These are phyloP conservation scores for Pterois miles DNA, from an alignment of 2,797 vertebrate species.

Conservation along the genomic window DNA sequence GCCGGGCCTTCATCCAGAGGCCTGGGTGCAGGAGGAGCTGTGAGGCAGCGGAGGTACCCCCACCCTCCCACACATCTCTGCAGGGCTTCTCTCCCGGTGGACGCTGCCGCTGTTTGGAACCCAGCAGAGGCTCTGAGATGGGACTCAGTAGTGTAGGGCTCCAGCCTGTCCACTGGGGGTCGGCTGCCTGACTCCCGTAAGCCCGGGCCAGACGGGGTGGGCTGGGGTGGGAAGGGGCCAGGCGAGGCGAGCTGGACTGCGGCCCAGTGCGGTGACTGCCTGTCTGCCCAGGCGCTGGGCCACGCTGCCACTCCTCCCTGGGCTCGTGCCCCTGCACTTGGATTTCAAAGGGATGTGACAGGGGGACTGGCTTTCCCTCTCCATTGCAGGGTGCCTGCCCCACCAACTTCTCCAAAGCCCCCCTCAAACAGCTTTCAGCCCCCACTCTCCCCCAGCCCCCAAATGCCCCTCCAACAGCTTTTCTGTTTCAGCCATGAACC, in stretches of 20 bases:
- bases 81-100: conserved; percentile 42
- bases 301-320: conserved; percentile 84
- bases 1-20: conserved; percentile 75
- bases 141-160: conserved; percentile 66
- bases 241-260: conserved; percentile 80
- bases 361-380: conserved; percentile 76
- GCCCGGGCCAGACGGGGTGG: conserved; percentile 81
- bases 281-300: conserved; percentile 86
- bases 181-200: conserved; percentile 81
- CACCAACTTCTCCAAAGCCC: conserved; percentile 63
- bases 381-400: conserved; percentile 71
- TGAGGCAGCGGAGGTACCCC: conserved; percentile 39
- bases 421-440: conserved; percentile 64
- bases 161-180: conserved; percentile 83
- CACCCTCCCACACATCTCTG: conserved; percentile 14
- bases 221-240: conserved; percentile 75
- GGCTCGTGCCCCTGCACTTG: conserved; percentile 85
- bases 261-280: conserved; percentile 86
- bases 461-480: conserved; percentile 78
- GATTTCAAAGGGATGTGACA: conserved; percentile 86
- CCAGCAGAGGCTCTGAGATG: conserved; percentile 51
- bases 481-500: conserved; percentile 77
- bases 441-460: conserved; percentile 67
- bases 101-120: conserved; percentile 44
- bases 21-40: conserved; percentile 64